phyloP scores from a whole-genome alignment of 2,797 vertebrate genomes.

The Mareca strepera region DNA sequence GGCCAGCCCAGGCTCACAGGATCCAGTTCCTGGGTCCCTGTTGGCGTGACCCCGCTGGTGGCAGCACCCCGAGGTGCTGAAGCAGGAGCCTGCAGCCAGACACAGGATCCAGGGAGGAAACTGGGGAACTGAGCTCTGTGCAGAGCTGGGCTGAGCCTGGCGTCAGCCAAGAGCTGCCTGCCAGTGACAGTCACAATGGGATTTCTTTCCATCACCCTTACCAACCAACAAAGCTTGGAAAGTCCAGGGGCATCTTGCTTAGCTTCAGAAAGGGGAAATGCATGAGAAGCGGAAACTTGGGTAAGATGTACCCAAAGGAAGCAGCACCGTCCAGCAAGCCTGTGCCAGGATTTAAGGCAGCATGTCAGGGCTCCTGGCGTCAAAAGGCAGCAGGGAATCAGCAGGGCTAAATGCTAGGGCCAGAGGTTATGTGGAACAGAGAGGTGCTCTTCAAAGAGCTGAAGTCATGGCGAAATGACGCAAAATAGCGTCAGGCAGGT shows the following conservation, averaged over 20 bases:
- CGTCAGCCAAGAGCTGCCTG: not conserved
- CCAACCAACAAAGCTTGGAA: not conserved
- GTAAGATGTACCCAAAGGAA: not conserved
- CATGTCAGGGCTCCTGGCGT: not conserved
- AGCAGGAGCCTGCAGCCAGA: not conserved
- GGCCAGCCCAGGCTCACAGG: rapidly evolving
- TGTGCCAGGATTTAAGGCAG: not conserved
- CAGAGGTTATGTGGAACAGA: not conserved
- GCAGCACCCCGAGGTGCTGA: not conserved
- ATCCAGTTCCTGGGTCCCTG: not conserved
- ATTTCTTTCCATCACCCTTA: not conserved
- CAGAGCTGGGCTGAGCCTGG: not conserved
- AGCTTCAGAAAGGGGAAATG: conserved; percentile 18
- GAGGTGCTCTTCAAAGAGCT: not conserved
- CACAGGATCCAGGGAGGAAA: not conserved
- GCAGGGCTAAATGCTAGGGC: not conserved
- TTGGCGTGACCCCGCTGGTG: rapidly evolving
- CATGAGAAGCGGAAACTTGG: not conserved
- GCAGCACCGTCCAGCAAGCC: not conserved
- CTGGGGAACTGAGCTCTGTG: not conserved
- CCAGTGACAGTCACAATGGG: not conserved
- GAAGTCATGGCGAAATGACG: not conserved
- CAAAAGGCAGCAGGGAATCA: not conserved
- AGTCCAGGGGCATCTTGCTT: not conserved
- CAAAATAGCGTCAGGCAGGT: not conserved